Base-by-base conservation (phyloP, 2,797 vertebrate genomes). In the Hemibagrus guttatus region DNA sequence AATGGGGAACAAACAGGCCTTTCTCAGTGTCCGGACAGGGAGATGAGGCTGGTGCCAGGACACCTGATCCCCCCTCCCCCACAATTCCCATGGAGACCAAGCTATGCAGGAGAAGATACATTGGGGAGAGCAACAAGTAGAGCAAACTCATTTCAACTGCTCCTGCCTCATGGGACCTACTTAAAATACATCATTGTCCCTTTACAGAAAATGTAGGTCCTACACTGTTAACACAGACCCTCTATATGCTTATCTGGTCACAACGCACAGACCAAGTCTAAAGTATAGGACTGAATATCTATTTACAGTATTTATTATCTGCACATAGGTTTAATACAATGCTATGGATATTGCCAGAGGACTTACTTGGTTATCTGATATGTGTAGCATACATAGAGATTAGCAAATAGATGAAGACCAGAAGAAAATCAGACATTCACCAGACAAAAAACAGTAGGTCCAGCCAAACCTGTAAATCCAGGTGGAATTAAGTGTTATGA, bases 11-110 rank as follows among this genome's bases (percentile, higher is more conserved):
- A 91, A 91, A 89, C 76, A 83, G 69, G 83, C 81, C 89, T 89
- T 91, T 91, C 87, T 91, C 87, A 85, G 82, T 87, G 83, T 86
- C 89, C 89, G 88, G 89, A 89, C 86, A 87, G 90, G 68, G 89
- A 87, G 87, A 83, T 23, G 85, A 82, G 59, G 58, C 71, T 86
- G 58, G 83, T 88, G 90, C 90, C 87, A 90, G 88, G 90, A 91
- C 89, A 91, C 89, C 88, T 89, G 90, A 91, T 91, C 88, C 46
- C 28, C 80, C 81, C 19, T 16, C 61, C 63, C 63, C 42, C 46
- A 58, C 1, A 1, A 72, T 76, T 84, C 87, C 85, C 82, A 68
- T 78, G 19, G 85, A 81, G 83, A 85, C 80, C 54, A 59, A 85
- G 79, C 88, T 85, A 84, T 66, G 85, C 69, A 86, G 76, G 71